Evolutionary conservation across 92 coral and sea anemone species (phyloP).

Genomic region (Palythoa heliodiscus): DNA sequence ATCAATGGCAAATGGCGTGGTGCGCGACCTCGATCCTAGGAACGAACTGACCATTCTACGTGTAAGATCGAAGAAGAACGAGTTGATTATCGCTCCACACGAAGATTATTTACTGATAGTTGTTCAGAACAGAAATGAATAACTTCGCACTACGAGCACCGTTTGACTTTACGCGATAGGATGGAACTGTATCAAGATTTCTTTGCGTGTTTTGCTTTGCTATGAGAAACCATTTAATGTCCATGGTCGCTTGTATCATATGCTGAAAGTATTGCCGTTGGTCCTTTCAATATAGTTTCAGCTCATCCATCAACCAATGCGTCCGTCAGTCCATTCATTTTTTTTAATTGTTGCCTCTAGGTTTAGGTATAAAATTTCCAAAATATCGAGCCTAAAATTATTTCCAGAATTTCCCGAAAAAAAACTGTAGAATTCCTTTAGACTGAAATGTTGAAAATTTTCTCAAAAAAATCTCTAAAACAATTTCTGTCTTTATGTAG

Average conservation of each 20-base stretch:
- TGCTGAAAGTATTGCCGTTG: no score
- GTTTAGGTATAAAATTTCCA: no score
- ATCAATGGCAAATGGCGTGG: conserved; percentile 63
- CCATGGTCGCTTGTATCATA: not conserved
- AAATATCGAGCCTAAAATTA: no score
- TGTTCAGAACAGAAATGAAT: conserved; percentile 68
- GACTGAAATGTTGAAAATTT: no score
- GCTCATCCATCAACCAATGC: no score
- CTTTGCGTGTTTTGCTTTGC: not conserved
- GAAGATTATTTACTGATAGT: conserved; percentile 76
- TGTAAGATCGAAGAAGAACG: conserved; percentile 81
- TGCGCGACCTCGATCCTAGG: conserved; percentile 83
- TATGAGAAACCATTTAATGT: not conserved
- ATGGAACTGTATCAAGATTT: not conserved
- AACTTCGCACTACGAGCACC: not conserved
- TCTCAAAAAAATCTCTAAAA: no score
- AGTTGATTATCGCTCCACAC: conserved; percentile 77
- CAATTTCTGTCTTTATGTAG: no score
- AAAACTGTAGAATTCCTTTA: no score
- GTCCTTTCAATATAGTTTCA: no score
- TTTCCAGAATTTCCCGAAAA: no score
- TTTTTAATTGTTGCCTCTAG: no score
- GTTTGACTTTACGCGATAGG: not conserved
- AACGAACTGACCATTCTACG: conserved; percentile 72
- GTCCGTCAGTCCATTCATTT: no score